A percentile compares a stretch with the other conserved stretches of the same genome.
Evolutionary conservation across 2,888 invertebrate species (phyloP).

Genomic region (Lacanobia wlatinum): DNA sequence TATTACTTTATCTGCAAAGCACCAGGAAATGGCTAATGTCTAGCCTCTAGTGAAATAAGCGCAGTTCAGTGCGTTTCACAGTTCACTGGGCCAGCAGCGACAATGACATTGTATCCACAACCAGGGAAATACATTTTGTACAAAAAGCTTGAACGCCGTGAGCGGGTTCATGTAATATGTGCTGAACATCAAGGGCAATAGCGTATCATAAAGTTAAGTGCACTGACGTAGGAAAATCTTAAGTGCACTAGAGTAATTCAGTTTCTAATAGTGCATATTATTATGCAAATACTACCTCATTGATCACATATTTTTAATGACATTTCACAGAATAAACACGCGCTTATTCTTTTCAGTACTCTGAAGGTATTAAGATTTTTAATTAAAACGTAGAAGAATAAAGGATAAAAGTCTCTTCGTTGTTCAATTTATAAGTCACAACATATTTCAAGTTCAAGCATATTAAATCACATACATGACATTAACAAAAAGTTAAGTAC

Average conservation of each 20-base stretch:
- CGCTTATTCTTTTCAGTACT: background rate
- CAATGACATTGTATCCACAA: constrained; percentile 24
- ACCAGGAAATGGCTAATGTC: constrained; percentile 34
- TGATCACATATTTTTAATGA: background rate
- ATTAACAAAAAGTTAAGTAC: constrained; percentile 35
- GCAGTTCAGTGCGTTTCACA: constrained; percentile 50
- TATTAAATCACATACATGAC: constrained; percentile 17
- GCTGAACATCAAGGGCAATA: background rate
- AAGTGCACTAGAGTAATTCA: constrained; percentile 2
- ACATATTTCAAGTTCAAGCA: constrained; percentile 14
- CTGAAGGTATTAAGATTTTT: background rate
- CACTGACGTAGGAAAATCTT: background rate
- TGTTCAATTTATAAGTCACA: background rate
- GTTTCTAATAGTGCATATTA: background rate
- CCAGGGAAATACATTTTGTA: constrained; percentile 16
- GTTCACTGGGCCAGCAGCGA: constrained; percentile 36
- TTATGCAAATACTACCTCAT: background rate
- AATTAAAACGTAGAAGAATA: background rate
- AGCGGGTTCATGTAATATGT: constrained; percentile 8
- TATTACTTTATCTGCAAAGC: constrained; percentile 7
- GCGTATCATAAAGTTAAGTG: constrained; percentile 13
- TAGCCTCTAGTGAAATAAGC: constrained; percentile 21
- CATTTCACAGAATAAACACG: background rate
- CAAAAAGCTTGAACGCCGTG: constrained; percentile 5
- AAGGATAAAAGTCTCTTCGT: background rate